Evolutionary conservation across 1,140 invertebrate species (phyloP), one percentile per base, ranked within the genome.

Genomic region (Hermetia illucens): DNA sequence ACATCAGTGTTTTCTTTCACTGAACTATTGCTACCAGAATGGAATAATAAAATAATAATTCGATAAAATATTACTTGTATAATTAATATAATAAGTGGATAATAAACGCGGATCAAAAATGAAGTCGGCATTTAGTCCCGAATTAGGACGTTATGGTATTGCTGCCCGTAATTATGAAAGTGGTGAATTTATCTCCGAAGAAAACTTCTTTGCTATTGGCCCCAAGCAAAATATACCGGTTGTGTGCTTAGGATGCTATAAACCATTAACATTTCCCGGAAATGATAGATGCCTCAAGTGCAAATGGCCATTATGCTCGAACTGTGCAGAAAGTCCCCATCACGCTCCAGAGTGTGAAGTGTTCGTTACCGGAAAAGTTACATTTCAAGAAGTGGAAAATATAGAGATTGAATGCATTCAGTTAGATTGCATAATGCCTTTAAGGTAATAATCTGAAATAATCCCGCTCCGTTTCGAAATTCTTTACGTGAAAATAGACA

Each of bases 381-480:
- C 55, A 43, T 80, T 77, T 50, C 71, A 77, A 44, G 36, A 56
- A 0, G 56, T 71, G 1, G 64, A 66, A 15, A 72, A 76, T 46
- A 56, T 59, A 39, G 59, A 58, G 5, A 56, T 52, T 3, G 58
- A 65, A 5, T 63, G 72, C 20, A 66, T 75, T 2, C 79, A 81
- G 51, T 69, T 75, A 38, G 78, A 83, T 45, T 82, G 79, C 51
- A 71, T 85, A 20, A 77, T 75, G 3, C 75, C 77, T 0, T 52
- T 84, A 24, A 70, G 70, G 49, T 53, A 82, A 34, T 61, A 84
- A 16, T 53, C 83, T 20, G 68, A 73, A 2, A 74, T n/a, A n/a
- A n/a, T n/a, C n/a, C n/a, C n/a, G n/a, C n/a, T n/a, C n/a, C n/a
- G n/a, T n/a, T n/a, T n/a, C n/a, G n/a, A n/a, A n/a, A n/a, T n/a